phyloP scores from a whole-genome alignment of 1,140 invertebrate genomes.

The Agrypnia vestita region DNA sequence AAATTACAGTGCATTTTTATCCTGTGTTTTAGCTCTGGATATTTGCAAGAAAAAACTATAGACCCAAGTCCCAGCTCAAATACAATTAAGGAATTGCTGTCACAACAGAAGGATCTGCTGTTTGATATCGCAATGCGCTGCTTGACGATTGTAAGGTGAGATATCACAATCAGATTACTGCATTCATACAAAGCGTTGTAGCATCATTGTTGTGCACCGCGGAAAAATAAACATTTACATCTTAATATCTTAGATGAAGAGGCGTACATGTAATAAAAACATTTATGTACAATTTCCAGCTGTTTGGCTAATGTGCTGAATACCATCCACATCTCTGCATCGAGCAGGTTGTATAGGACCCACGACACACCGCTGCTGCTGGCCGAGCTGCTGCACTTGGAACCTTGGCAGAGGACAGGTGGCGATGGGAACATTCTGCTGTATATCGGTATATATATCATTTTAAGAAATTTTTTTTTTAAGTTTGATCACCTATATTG shows the following conservation, averaged over 20 bases:
- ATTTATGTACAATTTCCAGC: slow-evolving; percentile 60
- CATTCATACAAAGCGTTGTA: not conserved
- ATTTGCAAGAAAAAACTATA: slow-evolving; percentile 63
- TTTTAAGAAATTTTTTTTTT: too few species aligned
- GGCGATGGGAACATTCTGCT: slow-evolving; percentile 72
- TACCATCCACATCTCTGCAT: slow-evolving; percentile 76
- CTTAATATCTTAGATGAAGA: not conserved
- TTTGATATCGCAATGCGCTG: slow-evolving; percentile 83
- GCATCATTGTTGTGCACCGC: not conserved
- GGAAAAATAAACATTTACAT: too few species aligned
- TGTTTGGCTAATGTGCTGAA: slow-evolving; percentile 74
- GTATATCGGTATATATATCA: slow-evolving; percentile 70
- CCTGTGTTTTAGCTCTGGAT: slow-evolving; percentile 64
- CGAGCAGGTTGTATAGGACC: slow-evolving; percentile 77
- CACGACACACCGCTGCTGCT: slow-evolving; percentile 85
- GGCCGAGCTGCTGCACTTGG: slow-evolving; percentile 77
- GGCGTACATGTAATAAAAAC: too few species aligned
- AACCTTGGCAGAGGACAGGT: slow-evolving; percentile 80
- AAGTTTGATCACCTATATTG: too few species aligned
- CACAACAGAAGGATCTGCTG: slow-evolving; percentile 78
- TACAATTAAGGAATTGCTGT: slow-evolving; percentile 75
- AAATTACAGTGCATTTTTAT: not conserved
- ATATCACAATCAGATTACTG: not conserved
- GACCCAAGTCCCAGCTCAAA: slow-evolving; percentile 69
- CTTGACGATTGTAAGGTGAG: slow-evolving; percentile 80